Base-by-base conservation (phyloP, 2,797 vertebrate genomes). In the Gymnothorax reevesii region DNA sequence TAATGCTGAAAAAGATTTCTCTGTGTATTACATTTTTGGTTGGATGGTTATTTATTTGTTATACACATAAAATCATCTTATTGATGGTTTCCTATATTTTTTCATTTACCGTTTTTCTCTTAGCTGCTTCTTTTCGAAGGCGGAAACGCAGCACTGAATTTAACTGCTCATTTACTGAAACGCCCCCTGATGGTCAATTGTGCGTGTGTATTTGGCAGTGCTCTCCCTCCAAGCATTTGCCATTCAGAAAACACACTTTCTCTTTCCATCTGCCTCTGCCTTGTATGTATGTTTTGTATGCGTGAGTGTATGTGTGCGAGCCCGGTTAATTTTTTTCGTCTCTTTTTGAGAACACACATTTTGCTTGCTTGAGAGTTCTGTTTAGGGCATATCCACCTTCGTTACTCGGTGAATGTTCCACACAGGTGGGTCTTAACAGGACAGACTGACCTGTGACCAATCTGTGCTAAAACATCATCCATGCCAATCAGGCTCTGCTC, bases 91-190 rank as follows among this genome's bases (percentile, higher is more conserved):
- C 33, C 33, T 42, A 42, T 42, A 42, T 2, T 17, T 62, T 62
- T 62, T 62, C 60, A 71, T 71, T 33, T 73, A 42, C 69, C 33
- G 12, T 33, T 33, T 9, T 73, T 10, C 33, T 27, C 8, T 73
- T 73, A 33, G 22, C n/a, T 69, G 66, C 20, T 69, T 69, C 66
- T 69, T 69, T 66, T 92, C 71, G 90, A 17, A 93, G 92, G 60
- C 62, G 82, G 82, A 57, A 54, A 60, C 27, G 9, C 69, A 73
- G 69, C 69, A 25, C n/a, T 73, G 20, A 83, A 62, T 77, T 20
- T 71, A 27, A 17, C 54, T 94, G 91, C 89, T 89, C 82, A 25
- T 89, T 86, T n/a, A n/a, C 4, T 66, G 22, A 66, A n/a, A 66
- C 15, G 5, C 91, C 75, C 79, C 88, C 25, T 8, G 91, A 91